Percentiles rank a stretch among this genome's conserved stretches.
phyloP scores from a whole-genome alignment of 1,140 invertebrate species.

The Eriosoma lanigerum region DNA sequence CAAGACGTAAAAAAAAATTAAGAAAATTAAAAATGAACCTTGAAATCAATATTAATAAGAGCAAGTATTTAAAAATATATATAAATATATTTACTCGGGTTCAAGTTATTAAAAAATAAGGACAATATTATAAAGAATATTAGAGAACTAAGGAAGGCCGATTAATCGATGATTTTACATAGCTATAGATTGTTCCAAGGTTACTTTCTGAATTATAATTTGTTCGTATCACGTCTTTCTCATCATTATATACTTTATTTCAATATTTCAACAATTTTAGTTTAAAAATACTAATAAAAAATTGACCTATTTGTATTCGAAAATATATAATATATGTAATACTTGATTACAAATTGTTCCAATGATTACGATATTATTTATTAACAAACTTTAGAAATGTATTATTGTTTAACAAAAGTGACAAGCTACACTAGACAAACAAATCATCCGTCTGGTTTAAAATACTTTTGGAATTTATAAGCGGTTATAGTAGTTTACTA shows the following conservation, averaged over 20 bases:
- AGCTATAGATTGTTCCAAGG: neutral
- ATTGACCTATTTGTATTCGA: neutral
- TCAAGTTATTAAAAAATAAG: neutral
- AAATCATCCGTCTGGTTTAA: neutral
- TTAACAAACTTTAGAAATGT: too few relatives aligned
- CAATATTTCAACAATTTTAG: neutral
- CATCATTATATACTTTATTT: neutral
- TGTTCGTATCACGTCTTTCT: neutral
- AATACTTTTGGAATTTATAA: neutral
- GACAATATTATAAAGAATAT: too few relatives aligned
- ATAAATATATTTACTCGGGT: neutral
- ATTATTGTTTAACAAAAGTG: neutral
- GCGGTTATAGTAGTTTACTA: neutral
- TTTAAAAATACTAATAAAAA: too few relatives aligned
- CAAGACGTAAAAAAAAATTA: too few relatives aligned
- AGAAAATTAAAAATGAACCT: neutral
- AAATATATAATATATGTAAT: too few relatives aligned
- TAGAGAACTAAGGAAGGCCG: neutral
- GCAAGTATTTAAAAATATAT: neutral
- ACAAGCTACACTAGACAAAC: neutral
- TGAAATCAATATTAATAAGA: neutral
- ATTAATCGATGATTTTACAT: neutral
- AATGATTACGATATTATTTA: too few relatives aligned
- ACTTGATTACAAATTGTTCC: too few relatives aligned
- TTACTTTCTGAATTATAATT: neutral